Base-by-base conservation (phyloP, 2,113 vertebrate species). In the Octodon degus region DNA sequence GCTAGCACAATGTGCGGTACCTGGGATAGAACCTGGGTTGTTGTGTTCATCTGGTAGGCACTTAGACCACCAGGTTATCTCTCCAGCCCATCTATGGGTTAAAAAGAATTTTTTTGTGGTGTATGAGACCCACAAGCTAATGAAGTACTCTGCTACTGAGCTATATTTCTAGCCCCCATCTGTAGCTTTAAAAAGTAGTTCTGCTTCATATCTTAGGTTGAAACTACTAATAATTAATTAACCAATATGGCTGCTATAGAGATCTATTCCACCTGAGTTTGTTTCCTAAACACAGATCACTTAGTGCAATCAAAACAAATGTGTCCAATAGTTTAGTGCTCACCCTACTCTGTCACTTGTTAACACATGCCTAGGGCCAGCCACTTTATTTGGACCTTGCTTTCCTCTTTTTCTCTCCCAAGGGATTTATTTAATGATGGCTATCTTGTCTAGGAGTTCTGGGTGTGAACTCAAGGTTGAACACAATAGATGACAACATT, bases 401-500 rank as follows among this genome's bases (percentile, higher is more conserved):
- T 22, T 60, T 60, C 14, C 34, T 82, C 19, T 40, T 37, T 5
- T 68, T 90, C 53, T 79, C 17, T 84, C 34, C 87, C n/a, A 60
- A 58, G 90, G 2, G 5, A 40, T 67, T 96, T 65, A 12, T 72
- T 94, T 94, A 89, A 55, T 89, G 9, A 25, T 37, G 81, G 53
- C 7, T 10, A 32, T 89, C 17, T 94, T 96, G 63, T 80, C 13
- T 40, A 79, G 32, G 3, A 60, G 25, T 92, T 27, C 67, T 90
- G 67, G 24, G 74, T 94, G 27, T n/a, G 76, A 76, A 60, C 34
- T 67, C 50, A 37, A 7, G 86, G 32, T 40, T 94, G 19, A 82
- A 90, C 43, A 82, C n/a, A 77, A 55, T 37, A 86, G 60, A 58
- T 89, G 37, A 83, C 24, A 88, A 90, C 55, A 90, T 90, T 27